These are phyloP conservation scores for Mystacornis crossleyi DNA, from an alignment of 2,113 vertebrate genomes.

Conservation along the genomic window DNA sequence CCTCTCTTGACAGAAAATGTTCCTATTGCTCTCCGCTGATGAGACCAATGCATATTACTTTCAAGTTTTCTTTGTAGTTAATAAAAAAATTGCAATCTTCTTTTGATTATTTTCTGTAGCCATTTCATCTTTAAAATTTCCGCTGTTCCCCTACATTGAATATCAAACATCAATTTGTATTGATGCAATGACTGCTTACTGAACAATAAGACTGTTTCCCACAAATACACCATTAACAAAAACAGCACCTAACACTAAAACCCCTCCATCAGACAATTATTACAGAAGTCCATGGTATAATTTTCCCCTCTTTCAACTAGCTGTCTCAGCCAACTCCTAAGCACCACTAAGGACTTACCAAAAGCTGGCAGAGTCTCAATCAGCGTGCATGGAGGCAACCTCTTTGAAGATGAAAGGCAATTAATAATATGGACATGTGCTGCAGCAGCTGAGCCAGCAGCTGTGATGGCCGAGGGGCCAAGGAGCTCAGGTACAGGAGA, in stretches of 20 bases:
- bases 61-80: not conserved
- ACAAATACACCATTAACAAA: not conserved
- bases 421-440: not conserved
- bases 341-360: not conserved
- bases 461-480: too few relatives aligned
- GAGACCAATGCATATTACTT: not conserved
- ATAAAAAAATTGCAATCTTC: not conserved
- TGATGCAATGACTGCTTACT: not conserved
- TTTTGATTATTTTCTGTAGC: not conserved
- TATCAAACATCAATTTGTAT: not conserved
- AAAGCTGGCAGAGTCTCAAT: not conserved
- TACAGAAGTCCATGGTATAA: not conserved
- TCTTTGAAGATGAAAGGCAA: not conserved
- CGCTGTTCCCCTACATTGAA: not conserved
- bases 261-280: not conserved
- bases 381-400: not conserved
- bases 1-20: not conserved
- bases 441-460: too few relatives aligned
- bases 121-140: not conserved
- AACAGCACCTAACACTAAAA: not conserved
- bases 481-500: too few relatives aligned
- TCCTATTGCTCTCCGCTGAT: not conserved
- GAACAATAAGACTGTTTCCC: not conserved
- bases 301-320: not conserved
- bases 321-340: not conserved